phyloP scores from a whole-genome alignment of 2,888 invertebrate genomes.

The Caenorhabditis imperialis region DNA sequence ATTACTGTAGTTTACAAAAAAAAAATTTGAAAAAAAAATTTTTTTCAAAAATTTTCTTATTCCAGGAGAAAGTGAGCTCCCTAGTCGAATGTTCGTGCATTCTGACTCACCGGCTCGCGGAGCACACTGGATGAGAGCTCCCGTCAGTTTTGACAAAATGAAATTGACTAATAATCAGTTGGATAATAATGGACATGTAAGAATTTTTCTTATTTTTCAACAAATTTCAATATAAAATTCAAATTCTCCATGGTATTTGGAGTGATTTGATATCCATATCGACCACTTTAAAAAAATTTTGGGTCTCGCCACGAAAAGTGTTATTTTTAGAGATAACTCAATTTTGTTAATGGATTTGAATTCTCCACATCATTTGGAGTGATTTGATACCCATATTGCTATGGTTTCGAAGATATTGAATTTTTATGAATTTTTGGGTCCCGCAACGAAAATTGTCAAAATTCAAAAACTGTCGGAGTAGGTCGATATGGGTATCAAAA shows the following conservation, averaged over 20 bases:
- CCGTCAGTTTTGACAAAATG: conserved; percentile 95
- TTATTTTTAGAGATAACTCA: no score
- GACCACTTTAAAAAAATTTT: not conserved
- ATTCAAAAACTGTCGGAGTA: no score
- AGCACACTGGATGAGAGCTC: conserved; percentile 92
- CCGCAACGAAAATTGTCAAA: no score
- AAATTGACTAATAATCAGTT: conserved; percentile 98
- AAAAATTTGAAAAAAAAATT: no score
- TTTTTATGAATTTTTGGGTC: no score
- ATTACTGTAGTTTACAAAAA: not conserved
- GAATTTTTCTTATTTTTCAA: conserved; percentile 77
- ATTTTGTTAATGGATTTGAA: no score
- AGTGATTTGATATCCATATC: not conserved
- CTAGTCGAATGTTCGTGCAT: conserved; percentile 88
- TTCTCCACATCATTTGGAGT: no score
- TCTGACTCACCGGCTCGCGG: conserved; percentile 95
- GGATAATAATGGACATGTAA: conserved; percentile 94
- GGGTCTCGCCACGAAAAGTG: not conserved
- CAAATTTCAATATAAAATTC: not conserved
- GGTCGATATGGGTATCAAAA: no score
- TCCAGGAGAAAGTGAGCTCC: conserved; percentile 87
- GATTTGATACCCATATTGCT: no score
- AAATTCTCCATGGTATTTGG: not conserved
- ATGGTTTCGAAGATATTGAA: no score
- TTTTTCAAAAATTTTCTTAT: no score